These are phyloP conservation scores for Lepeophtheirus nordmannii DNA, from an alignment of 2,888 invertebrate species.

Conservation along the genomic window DNA sequence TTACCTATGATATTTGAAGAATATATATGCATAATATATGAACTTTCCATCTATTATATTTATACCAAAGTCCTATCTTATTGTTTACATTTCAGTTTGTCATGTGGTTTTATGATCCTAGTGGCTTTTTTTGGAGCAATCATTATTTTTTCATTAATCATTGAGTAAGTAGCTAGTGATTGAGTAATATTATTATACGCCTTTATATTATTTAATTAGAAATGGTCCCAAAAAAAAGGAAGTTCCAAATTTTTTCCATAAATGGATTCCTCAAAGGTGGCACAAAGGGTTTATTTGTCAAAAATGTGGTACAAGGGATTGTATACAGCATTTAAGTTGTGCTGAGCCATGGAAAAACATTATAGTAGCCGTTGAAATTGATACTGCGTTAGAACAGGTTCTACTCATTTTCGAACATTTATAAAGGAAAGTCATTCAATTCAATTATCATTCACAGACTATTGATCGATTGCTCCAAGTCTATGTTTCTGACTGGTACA, in stretches of 20 bases:
- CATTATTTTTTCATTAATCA: constrained; percentile 34
- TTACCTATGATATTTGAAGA: background rate
- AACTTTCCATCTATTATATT: background rate
- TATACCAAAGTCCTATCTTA: background rate
- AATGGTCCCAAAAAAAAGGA: constrained; percentile 26
- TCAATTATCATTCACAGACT: constrained; percentile 32
- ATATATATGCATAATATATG: background rate
- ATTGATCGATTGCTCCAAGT: constrained; percentile 51
- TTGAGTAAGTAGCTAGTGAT: constrained; percentile 33
- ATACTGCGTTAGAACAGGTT: constrained; percentile 58
- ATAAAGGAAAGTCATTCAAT: background rate
- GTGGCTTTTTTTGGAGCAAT: constrained; percentile 36
- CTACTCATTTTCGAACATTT: background rate
- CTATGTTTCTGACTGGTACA: constrained; percentile 53
- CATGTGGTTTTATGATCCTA: constrained; percentile 34
- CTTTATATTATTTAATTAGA: constrained; percentile 25
- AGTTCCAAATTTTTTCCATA: constrained; percentile 24
- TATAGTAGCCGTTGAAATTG: constrained; percentile 51
- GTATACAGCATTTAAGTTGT: constrained; percentile 43
- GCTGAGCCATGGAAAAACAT: constrained; percentile 51
- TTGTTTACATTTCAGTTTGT: constrained; percentile 32
- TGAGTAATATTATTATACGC: background rate
- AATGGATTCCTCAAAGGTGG: background rate
- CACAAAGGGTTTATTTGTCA: constrained; percentile 35
- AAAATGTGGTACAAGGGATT: constrained; percentile 46